Evolutionary conservation across 1,140 invertebrate species (phyloP), one percentile per base, ranked within the genome.

Genomic region (Ceratitis capitata): DNA sequence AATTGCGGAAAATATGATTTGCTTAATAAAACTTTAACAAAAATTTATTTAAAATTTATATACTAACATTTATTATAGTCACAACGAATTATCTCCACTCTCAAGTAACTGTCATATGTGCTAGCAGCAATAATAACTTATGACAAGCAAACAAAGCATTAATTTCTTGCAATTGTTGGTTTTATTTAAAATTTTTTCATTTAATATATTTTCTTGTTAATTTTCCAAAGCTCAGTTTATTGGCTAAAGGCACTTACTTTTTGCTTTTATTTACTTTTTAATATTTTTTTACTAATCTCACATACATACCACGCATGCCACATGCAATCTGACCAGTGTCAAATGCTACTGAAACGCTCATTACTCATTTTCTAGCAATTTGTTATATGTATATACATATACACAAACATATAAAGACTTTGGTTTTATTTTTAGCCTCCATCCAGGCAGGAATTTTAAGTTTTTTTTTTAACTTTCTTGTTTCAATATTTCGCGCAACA

Each of bases 331-430:
- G 39, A 47, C 39, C 69, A 23, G 35, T 78, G 69, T 45, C 69
- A 78, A 78, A 78, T 78, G 69, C 69, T 78, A 78, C 69, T 78
- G 69, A 78, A 78, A 78, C 39, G 69, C 69, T 78, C 35, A 78
- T 78, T 78, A 45, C 29, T 78, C 69, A 78, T 78, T 78, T 78
- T 42, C 69, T 42, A 78, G 35, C 69, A 78, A 78, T 78, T 78
- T 78, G 4, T 42, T 23, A 23, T 42, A 4, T 74, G 19, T 61
- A 23, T 78, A 19, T 26, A 35, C 35, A 35, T 16, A 35, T 69
- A 35, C 61, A 39, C 61, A 39, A 5, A 14, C 19, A 5, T 19
- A 19, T 69, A 69, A 32, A n/a, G 14, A 16, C 4, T 12, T 1
- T 35, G 7, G 32, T 12, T 23, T 42, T 45, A 23, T 42, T 23